Evolutionary conservation across 2,888 invertebrate genomes (phyloP), one percentile per base, ranked within the genome.

Genomic region (Dasypolia templi): DNA sequence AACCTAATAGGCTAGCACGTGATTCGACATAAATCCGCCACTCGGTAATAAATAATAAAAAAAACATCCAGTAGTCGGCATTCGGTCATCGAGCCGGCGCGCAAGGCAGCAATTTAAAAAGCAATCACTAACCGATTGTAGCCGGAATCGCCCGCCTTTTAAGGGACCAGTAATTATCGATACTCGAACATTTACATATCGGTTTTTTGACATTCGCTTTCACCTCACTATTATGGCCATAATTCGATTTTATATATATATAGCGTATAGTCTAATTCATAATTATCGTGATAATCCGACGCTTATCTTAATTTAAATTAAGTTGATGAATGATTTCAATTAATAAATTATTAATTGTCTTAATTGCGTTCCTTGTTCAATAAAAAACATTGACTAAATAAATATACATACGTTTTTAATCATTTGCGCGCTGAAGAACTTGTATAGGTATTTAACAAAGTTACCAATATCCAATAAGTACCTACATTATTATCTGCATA

Each of bases 121-220:
- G 92, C 89, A 95, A 95, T 95, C 94, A 93, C 92, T 92, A 90
- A 91, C 91, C 89, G 91, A 91, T 89, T 92, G 92, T 91, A 89
- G 90, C 89, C 91, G 87, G 92, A 92, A 91, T 93, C 90, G 88
- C 87, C 92, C 91, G 93, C 93, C 94, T 93, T 93, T 92, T 93
- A 94, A 93, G 94, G 94, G 93, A 93, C 90, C 92, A 87, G 90
- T 93, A 93, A 94, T 95, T 94, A 93, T 93, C 92, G 93, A 93
- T 91, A 91, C 90, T 89, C 89, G 88, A 89, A 93, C 79, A 87
- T 94, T 94, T 93, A 92, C 93, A 93, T 94, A 93, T 92, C 90
- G 90, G 91, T 91, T 79, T 92, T 91, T 92, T 88, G 89, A 85
- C 80, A 75, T 86, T 88, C 78, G 87, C 94, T 94, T 95, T 95